Base-by-base conservation (phyloP, 2,797 vertebrate species). In the Peromyscus melanophrys region DNA sequence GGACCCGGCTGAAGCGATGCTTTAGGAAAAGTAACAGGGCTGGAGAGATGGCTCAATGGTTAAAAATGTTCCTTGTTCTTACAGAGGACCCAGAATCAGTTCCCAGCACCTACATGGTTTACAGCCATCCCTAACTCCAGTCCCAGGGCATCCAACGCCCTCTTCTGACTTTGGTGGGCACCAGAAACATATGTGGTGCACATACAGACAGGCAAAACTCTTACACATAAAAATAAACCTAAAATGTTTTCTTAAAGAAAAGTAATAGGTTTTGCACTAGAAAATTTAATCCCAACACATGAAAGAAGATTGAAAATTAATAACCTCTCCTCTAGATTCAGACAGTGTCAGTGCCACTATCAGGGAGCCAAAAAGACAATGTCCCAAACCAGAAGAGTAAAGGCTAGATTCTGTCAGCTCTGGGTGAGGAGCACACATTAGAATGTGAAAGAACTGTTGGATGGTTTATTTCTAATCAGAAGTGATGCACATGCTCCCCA, bases 301-400 rank as follows among this genome's bases (percentile, higher is more conserved):
- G n/a, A 95, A 80, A 75, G 63, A 67, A 84, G 65, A 81, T 71
- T 59, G 29, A 73, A 13, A 97, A 82, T 61, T 88, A 83, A 31
- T 46, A 69, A 8, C 31, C 88, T 90, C 40, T 57, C 61, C 46
- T 96, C 71, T 49, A 40, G 25, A 34, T 82, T 89, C 73, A 78
- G 55, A 89, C 52, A 78, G 93, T 19, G 34, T 69, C 69, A 77
- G 0, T 73, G 21, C 77, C 71, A 49, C 61, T 76, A 57, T 21
- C 29, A 2, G 5, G 78, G 29, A 95, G 80, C 59, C 63, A 76
- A 73, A 63, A 93, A 81, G n/a, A 34, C 71, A 25, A 93, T 69
- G 55, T 43, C 43, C 55, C 75, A 27, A 73, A 61, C 88, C 52
- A 71, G 78, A 90, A 81, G 19, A 40, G 27, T 40, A 93, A 37